phyloP scores from a whole-genome alignment of 2,113 vertebrate genomes.

The Suricata suricatta region DNA sequence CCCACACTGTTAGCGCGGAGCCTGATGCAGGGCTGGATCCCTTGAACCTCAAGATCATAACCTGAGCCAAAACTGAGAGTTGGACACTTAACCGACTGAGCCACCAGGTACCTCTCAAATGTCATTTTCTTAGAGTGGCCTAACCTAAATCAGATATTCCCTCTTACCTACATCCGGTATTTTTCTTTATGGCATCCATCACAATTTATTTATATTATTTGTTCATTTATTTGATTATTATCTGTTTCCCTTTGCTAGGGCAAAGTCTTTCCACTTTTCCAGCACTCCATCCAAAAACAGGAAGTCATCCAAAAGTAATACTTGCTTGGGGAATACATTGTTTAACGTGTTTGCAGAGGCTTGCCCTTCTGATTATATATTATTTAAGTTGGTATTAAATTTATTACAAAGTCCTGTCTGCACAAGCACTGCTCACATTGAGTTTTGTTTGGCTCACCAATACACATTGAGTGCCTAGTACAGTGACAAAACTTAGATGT shows the following conservation, averaged over 20 bases:
- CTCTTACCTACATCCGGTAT: not conserved
- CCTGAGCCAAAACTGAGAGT: too few relatives aligned
- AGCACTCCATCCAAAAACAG: not conserved
- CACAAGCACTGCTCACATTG: not conserved
- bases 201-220: not conserved
- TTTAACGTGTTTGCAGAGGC: not conserved
- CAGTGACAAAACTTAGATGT: not conserved
- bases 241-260: not conserved
- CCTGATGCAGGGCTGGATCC: too few relatives aligned
- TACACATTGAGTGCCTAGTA: not conserved
- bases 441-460: not conserved
- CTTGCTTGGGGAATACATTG: not conserved
- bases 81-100: too few relatives aligned
- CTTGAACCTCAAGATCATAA: too few relatives aligned
- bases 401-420: not conserved
- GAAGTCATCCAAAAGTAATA: not conserved
- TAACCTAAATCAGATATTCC: not conserved
- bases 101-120: not conserved
- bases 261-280: not conserved
- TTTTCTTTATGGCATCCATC: not conserved
- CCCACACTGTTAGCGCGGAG: too few relatives aligned
- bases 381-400: not conserved
- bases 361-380: not conserved
- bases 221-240: not conserved
- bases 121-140: not conserved